phyloP scores from a whole-genome alignment of 2,797 vertebrate species.

The Chrysolophus pictus region DNA sequence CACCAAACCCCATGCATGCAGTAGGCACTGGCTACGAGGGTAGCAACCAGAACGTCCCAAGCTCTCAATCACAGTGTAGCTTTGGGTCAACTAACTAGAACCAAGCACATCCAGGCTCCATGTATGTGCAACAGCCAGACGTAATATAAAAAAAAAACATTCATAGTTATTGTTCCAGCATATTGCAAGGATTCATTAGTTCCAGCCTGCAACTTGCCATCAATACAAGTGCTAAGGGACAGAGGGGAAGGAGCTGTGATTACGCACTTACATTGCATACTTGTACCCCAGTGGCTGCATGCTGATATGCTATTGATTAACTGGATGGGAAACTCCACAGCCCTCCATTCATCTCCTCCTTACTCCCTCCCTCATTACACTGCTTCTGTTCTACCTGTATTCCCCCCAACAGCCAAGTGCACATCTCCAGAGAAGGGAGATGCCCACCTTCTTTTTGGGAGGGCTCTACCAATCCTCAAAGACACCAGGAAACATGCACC shows the following conservation, averaged over 20 bases:
- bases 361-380: not conserved
- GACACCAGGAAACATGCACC: not conserved
- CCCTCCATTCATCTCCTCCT: constrained; percentile 1
- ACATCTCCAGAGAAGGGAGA: not conserved
- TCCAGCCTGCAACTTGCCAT: constrained; percentile 34
- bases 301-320: constrained; percentile 52
- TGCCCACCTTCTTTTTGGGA: not conserved
- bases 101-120: not conserved
- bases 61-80: not conserved
- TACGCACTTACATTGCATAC: constrained; percentile 27
- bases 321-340: constrained; percentile 17
- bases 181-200: constrained; percentile 57
- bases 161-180: constrained; percentile 42
- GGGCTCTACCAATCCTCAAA: not conserved
- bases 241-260: constrained; percentile 45
- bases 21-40: not conserved
- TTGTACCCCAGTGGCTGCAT: not conserved
- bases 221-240: constrained; percentile 18
- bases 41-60: not conserved
- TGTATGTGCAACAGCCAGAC: not conserved
- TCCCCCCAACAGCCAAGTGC: not conserved
- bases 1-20: accelerated
- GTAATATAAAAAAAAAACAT: constrained; percentile 28
- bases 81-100: not conserved
- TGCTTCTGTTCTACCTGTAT: not conserved